Base-by-base conservation (phyloP, 2,113 vertebrate genomes). In the Gopherus flavomarginatus region DNA sequence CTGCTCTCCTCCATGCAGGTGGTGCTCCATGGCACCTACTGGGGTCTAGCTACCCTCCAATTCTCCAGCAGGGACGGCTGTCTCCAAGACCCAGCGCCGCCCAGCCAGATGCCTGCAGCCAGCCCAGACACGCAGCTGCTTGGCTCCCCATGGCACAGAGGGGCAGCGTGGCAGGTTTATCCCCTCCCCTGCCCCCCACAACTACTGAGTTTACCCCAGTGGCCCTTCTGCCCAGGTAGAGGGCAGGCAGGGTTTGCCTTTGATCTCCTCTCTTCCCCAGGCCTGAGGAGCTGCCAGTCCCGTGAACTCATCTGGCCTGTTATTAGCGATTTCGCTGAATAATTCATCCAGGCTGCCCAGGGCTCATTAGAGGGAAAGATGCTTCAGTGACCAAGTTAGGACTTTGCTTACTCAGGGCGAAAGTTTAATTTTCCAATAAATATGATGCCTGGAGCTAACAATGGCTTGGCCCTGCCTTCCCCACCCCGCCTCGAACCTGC, bases 371-470 rank as follows among this genome's bases (percentile, higher is more conserved):
- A 94, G 92, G 86, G 49, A 83, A 89, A 93, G 94, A 88, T 65
- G 86, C 95, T 96, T 87, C 96, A 97, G 93, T 96, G 96, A 96
- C 95, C 90, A 59, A 81, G 57, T 93, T 88, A 92, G 93, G 90
- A 94, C 96, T 96, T 93, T 89, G 97, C 96, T 97, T 96, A 96
- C 86, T 95, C 97, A 95, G 95, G 94, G 89, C 92, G 88, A 88
- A 96, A 95, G 96, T 98, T 96, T 96, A 95, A 97, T 97, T 96
- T 97, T 42, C 82, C 94, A 54, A 89, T 91, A 96, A 95, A 94
- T 56, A 89, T 86, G 6, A 69, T 1, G 19, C 53, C 3, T 59
- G 35, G 49, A 69, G 85, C 83, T 94, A 88, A 89, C 94, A 96
- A 86, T 53, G 80, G 56, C 87, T 79, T 90, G 92, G 88, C 90